Evolutionary conservation across 2,888 invertebrate genomes (phyloP).

Genomic region (Stegophylla sp.): DNA sequence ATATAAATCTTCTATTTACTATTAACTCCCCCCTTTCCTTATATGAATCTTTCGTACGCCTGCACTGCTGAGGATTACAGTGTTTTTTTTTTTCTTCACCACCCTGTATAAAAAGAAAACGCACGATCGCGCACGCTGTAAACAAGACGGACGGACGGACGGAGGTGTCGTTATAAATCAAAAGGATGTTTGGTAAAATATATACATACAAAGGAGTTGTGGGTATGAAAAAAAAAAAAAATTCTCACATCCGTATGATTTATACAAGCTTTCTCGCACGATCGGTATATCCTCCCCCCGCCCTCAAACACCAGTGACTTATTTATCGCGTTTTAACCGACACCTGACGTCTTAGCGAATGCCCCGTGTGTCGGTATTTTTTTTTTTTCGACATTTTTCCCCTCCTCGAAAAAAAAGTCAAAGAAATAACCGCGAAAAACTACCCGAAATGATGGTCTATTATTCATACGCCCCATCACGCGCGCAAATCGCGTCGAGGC

Average conservation of each 20-base stretch:
- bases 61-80: no score
- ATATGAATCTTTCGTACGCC: no score
- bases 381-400: neutral
- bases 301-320: no score
- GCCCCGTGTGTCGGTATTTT: conserved; percentile 8
- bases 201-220: neutral
- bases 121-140: neutral
- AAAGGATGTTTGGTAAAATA: conserved; percentile 18
- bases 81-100: no score
- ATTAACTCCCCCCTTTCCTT: no score
- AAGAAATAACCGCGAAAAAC: conserved; percentile 45
- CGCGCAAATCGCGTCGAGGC: conserved; percentile 38
- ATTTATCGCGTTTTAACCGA: conserved; percentile 56
- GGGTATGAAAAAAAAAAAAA: conserved; percentile 26
- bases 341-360: conserved; percentile 54
- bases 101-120: no score
- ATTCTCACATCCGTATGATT: conserved; percentile 46
- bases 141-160: conserved; percentile 38
- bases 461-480: conserved; percentile 31
- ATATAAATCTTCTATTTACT: no score
- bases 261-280: conserved; percentile 39
- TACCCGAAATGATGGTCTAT: conserved; percentile 41
- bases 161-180: conserved; percentile 47
- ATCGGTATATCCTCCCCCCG: conserved; percentile 17
- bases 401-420: no score